Base-by-base conservation (phyloP, 30 jellyfish, hydroid and myxozoan species). In the Aurelia aurita region DNA sequence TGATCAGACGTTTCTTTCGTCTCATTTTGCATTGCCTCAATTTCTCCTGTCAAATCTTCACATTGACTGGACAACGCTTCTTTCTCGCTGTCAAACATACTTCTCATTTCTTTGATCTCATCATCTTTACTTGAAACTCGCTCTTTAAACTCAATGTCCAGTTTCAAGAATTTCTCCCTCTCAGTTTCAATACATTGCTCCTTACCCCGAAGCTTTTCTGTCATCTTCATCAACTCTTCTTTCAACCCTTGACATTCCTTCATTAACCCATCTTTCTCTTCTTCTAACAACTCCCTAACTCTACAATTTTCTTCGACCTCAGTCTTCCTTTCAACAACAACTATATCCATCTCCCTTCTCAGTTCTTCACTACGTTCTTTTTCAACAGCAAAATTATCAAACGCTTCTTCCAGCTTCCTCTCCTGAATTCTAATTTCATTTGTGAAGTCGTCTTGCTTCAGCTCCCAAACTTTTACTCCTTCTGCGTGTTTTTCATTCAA, bases 321-420 rank as follows among this genome's bases (percentile, higher is more conserved):
- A 39, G 15, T 39, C 51, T 39, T 39, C 51, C 51, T 39, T 39
- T 39, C 0, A 39, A 9, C 51, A 39, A 39, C 51, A 5, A 39
- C 1, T 39, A 5, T 15, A 6, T 39, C 51, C 15, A 39, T 39
- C 14, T 39, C 51, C 9, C 51, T 39, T 39, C 9, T 39, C 51
- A 39, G 51, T 15, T 39, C 16, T 5, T 39, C 51, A 39, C 1
- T 39, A 39, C 51, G 51, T 39, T 32, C 29, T 44, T 22, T 34
- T 32, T 68, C 80, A 32, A 22, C 58, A 68, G 29, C 60, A 22
- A 32, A 18, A 23, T 12, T 32, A 35, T 68, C 80, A 9, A 68
- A 27, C 11, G 31, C 60, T 68, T 68, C 65, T 68, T 68, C 20
- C 12, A 55, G 67, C 51, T 39, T 39, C 16, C 15, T 39, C 51